These are phyloP conservation scores for Zeugodacus cucurbitae DNA, from an alignment of 1,140 invertebrate species.

Conservation along the genomic window DNA sequence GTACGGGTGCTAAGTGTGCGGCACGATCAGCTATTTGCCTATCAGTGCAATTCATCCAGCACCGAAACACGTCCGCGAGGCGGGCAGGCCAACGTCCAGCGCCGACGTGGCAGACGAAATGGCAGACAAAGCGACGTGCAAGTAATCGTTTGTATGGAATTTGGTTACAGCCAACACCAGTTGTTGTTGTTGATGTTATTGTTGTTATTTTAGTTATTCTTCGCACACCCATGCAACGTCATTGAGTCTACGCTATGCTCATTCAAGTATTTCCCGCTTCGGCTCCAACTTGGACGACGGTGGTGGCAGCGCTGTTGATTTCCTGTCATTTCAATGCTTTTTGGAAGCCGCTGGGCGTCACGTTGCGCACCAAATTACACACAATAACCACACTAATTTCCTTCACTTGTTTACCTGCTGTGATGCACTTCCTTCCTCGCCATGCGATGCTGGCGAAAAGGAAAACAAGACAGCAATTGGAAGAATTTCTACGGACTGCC, in stretches of 20 bases:
- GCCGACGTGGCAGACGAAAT: neutral
- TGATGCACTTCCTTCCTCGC: neutral
- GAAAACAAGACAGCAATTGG: constrained; percentile 12
- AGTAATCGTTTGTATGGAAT: constrained; percentile 3
- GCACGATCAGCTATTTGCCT: constrained; percentile 32
- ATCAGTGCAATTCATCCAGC: constrained; percentile 21
- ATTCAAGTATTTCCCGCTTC: constrained; percentile 16
- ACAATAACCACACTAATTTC: constrained; percentile 37
- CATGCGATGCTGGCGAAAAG: neutral
- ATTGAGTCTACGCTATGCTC: neutral
- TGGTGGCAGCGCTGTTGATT: neutral
- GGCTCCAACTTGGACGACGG: neutral
- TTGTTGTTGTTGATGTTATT: neutral
- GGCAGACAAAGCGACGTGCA: constrained; percentile 26
- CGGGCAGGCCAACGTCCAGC: neutral
- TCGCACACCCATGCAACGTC: neutral
- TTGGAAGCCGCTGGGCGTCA: constrained; percentile 14
- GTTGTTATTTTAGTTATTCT: neutral
- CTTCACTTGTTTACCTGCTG: constrained; percentile 12
- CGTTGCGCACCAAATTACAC: constrained; percentile 26
- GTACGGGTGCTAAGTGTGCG: neutral
- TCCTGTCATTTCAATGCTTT: neutral
- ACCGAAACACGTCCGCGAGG: neutral
- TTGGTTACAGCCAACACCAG: neutral
- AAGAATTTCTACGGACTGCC: neutral